These are phyloP conservation scores for Sesamia nonagrioides DNA, from an alignment of 1,140 invertebrate species.

Conservation along the genomic window DNA sequence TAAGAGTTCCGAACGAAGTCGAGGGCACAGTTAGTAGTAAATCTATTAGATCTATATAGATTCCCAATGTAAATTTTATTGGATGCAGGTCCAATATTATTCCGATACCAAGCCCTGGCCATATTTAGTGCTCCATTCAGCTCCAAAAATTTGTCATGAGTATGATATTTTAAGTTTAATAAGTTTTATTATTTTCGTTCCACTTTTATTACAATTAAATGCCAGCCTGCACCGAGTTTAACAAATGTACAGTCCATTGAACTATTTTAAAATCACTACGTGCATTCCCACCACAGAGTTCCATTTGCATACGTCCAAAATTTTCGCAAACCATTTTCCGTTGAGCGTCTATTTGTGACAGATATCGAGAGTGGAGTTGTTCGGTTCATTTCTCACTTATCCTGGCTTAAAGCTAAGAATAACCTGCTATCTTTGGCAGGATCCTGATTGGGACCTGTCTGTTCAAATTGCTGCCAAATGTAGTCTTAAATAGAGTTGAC, in stretches of 20 bases:
- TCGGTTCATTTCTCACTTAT: slow-evolving; percentile 30
- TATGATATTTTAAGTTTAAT: too few relatives aligned
- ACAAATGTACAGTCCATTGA: not conserved
- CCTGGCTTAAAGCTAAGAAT: slow-evolving; percentile 45
- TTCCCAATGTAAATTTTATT: too few relatives aligned
- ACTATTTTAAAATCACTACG: slow-evolving; percentile 18
- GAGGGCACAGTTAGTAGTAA: too few relatives aligned
- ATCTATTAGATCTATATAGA: too few relatives aligned
- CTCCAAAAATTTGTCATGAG: too few relatives aligned
- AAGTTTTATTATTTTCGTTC: too few relatives aligned
- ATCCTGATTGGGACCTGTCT: slow-evolving; percentile 44
- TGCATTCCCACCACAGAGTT: slow-evolving; percentile 1
- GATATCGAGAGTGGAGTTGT: slow-evolving; percentile 28
- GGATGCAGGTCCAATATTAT: too few relatives aligned
- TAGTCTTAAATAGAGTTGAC: slow-evolving; percentile 29
- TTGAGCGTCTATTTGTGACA: slow-evolving; percentile 11
- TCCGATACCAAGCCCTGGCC: too few relatives aligned
- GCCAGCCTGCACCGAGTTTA: not conserved
- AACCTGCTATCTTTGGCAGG: slow-evolving; percentile 41
- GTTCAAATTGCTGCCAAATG: slow-evolving; percentile 31
- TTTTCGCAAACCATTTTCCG: slow-evolving; percentile 20
- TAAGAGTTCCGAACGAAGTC: too few relatives aligned
- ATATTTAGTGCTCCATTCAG: too few relatives aligned
- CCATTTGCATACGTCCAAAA: slow-evolving; percentile 36
- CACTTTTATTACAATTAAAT: not conserved